These are phyloP conservation scores for Xiphydria camelus DNA, from an alignment of 2,888 invertebrate genomes.

Conservation along the genomic window DNA sequence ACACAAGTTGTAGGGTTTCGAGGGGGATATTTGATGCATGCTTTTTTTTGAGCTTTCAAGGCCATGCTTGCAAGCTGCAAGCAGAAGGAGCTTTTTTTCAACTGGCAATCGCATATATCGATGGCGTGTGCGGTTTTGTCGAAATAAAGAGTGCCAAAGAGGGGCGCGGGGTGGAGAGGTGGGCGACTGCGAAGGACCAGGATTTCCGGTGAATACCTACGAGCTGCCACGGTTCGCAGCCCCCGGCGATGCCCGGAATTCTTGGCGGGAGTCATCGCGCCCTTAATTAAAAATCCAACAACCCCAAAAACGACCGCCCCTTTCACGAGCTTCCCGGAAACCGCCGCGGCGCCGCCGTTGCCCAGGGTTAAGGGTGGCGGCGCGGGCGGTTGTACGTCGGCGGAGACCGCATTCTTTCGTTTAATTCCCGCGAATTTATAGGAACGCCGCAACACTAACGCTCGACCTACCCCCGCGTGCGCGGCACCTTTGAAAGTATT, in stretches of 20 bases:
- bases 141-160: not conserved
- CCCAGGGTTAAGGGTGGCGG: constrained; percentile 44
- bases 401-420: constrained; percentile 58
- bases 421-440: constrained; percentile 59
- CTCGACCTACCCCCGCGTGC: not conserved
- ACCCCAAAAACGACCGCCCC: constrained; percentile 43
- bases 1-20: no score
- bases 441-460: constrained; percentile 20
- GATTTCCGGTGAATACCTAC: constrained; percentile 23
- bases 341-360: constrained; percentile 16
- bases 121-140: not conserved
- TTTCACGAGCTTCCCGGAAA: constrained; percentile 4
- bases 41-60: no score
- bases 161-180: not conserved
- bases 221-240: constrained; percentile 29
- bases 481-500: constrained; percentile 30
- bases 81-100: no score
- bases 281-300: constrained; percentile 59
- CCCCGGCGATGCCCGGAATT: constrained; percentile 50
- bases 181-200: no score
- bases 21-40: no score
- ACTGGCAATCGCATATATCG: no score
- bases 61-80: no score
- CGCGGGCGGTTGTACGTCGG: constrained; percentile 37
- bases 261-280: constrained; percentile 55